A percentile compares a stretch with the other conserved stretches of the same genome.
Conservation (phyloP, 2,797 vertebrate genomes). For the Platyrinchus mystaceus region DNA sequence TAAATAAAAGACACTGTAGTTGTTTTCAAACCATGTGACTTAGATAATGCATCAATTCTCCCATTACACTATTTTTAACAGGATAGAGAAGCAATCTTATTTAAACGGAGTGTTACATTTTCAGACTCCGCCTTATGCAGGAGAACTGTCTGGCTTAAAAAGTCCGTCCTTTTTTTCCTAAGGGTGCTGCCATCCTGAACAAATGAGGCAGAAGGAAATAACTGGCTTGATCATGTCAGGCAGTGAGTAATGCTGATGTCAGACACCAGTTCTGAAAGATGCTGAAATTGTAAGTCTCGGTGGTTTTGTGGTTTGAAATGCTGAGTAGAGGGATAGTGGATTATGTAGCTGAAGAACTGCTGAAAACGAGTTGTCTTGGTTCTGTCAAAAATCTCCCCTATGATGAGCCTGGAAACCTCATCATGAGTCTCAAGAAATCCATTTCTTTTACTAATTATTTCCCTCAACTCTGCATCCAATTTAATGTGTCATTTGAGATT, state of each 20-base stretch:
- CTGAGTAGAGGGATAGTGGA: slow-evolving; percentile 13
- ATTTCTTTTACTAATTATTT: slow-evolving; percentile 65
- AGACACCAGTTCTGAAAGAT: neutral
- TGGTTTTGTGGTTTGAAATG: slow-evolving; percentile 46
- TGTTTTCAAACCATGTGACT: neutral
- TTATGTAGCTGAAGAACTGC: slow-evolving; percentile 39
- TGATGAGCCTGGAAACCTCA: slow-evolving; percentile 50
- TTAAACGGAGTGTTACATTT: neutral
- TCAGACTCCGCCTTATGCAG: neutral
- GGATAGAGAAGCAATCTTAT: neutral
- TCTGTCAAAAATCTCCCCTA: slow-evolving; percentile 53
- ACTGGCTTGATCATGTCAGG: slow-evolving; percentile 13
- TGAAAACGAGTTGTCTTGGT: slow-evolving; percentile 39
- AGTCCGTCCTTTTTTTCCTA: neutral
- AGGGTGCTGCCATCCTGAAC: neutral
- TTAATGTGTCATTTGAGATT: slow-evolving; percentile 62
- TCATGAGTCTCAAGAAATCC: slow-evolving; percentile 50
- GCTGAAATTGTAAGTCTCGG: slow-evolving; percentile 16
- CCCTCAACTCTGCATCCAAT: slow-evolving; percentile 51
- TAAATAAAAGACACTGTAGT: neutral
- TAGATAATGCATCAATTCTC: neutral
- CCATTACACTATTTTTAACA: neutral
- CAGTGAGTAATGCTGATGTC: slow-evolving; percentile 40
- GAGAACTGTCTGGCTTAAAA: neutral
- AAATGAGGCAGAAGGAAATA: slow-evolving; percentile 13